These are phyloP conservation scores for Teleogryllus oceanicus DNA, from an alignment of 2,888 invertebrate genomes.

Conservation along the genomic window DNA sequence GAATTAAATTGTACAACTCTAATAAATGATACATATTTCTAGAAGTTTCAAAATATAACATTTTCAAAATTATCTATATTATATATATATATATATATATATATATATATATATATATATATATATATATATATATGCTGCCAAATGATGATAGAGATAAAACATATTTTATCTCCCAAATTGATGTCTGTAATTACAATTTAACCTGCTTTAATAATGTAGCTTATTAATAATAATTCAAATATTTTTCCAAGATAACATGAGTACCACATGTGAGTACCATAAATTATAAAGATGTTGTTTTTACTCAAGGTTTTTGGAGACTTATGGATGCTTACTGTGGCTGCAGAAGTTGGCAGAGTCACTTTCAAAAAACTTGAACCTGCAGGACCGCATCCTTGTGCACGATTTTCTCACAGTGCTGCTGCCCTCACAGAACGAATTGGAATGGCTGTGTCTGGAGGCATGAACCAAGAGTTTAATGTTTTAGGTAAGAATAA, in stretches of 20 bases:
- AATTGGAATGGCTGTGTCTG: slow-evolving; percentile 40
- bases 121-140: too few relatives aligned
- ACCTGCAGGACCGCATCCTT: slow-evolving; percentile 36
- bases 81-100: fast-evolving
- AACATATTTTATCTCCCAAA: too few relatives aligned
- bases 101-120: fast-evolving
- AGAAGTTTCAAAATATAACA: too few relatives aligned
- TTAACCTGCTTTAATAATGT: too few relatives aligned
- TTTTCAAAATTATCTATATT: too few relatives aligned
- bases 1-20: too few relatives aligned
- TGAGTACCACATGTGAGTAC: too few relatives aligned
- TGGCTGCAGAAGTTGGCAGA: slow-evolving; percentile 4
- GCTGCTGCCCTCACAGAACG: slow-evolving; percentile 41
- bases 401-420: slow-evolving; percentile 43
- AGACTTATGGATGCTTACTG: slow-evolving; percentile 25
- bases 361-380: slow-evolving; percentile 25
- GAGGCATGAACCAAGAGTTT: slow-evolving; percentile 42
- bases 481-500: background rate
- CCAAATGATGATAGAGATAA: too few relatives aligned
- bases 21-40: too few relatives aligned
- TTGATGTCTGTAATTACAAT: too few relatives aligned
- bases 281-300: slow-evolving; percentile 25
- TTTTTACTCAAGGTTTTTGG: slow-evolving; percentile 37
- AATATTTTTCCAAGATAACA: too few relatives aligned
- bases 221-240: too few relatives aligned